Conservation (phyloP, 2,888 invertebrate genomes). For the Conchocele bisecta region DNA sequence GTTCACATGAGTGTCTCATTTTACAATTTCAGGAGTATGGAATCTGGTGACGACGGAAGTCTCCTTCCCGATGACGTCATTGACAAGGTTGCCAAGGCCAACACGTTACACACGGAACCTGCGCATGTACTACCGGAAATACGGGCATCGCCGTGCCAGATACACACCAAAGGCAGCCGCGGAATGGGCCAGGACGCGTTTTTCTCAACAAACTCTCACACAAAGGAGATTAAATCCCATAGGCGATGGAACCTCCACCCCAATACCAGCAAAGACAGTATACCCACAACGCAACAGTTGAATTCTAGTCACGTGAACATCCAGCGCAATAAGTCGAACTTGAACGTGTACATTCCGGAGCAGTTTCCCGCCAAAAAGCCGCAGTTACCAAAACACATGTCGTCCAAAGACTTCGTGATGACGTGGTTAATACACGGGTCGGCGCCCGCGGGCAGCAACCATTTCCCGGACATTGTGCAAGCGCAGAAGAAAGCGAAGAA, state of each 20-base stretch:
- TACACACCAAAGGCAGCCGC: constrained; percentile 60
- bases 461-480: constrained; percentile 66
- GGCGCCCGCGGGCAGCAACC: constrained; percentile 59
- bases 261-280: too few relatives aligned
- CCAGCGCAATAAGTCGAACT: constrained; percentile 24
- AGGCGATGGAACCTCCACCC: constrained; percentile 34
- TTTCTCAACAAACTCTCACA: constrained; percentile 46
- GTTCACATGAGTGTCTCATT: too few relatives aligned
- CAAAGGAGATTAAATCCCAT: constrained; percentile 24
- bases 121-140: constrained; percentile 63
- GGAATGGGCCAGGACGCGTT: constrained; percentile 29
- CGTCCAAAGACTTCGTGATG: constrained; percentile 68
- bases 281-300: constrained; percentile 30
- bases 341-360: constrained; percentile 51
- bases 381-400: constrained; percentile 58
- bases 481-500: constrained; percentile 24
- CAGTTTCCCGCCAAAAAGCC: constrained; percentile 47
- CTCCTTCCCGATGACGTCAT: constrained; percentile 59
- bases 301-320: constrained; percentile 18
- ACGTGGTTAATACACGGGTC: constrained; percentile 70
- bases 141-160: constrained; percentile 64
- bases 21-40: constrained; percentile 59
- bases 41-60: constrained; percentile 44
- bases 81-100: constrained; percentile 67
- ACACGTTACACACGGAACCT: constrained; percentile 54